Evolutionary conservation across 64 coral and sea anemone species (phyloP).

Genomic region (Porites australiensis): DNA sequence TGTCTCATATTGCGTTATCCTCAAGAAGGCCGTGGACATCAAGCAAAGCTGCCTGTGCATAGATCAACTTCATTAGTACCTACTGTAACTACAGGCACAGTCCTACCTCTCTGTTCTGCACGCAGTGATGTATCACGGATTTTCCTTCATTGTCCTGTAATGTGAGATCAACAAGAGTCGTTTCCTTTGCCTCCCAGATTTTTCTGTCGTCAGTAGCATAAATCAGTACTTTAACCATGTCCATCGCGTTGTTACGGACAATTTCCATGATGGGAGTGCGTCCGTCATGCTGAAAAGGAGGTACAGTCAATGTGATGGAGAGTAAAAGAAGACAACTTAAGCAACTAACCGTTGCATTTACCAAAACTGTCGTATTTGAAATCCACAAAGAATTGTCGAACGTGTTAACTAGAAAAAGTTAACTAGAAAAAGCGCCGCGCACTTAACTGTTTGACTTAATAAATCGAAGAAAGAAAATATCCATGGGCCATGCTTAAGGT

Average conservation of each 20-base stretch:
- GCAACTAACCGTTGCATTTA: neutral
- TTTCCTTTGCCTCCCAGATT: conserved; percentile 63
- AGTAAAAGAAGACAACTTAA: neutral
- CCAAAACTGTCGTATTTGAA: too few species aligned
- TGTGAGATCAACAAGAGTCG: conserved; percentile 66
- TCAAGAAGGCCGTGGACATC: too few species aligned
- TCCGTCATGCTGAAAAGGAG: conserved; percentile 66
- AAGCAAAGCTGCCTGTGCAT: too few species aligned
- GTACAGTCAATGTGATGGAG: neutral
- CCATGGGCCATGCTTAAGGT: too few species aligned
- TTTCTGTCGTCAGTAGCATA: conserved; percentile 76
- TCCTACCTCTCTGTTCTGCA: conserved; percentile 75
- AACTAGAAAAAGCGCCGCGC: too few species aligned
- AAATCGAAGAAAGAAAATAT: too few species aligned
- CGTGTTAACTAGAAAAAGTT: too few species aligned
- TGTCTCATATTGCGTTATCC: too few species aligned
- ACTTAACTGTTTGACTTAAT: too few species aligned
- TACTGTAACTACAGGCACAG: too few species aligned
- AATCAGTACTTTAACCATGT: conserved; percentile 83
- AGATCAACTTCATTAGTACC: too few species aligned
- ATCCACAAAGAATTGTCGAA: too few species aligned
- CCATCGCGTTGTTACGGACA: conserved; percentile 50
- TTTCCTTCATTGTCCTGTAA: conserved; percentile 77
- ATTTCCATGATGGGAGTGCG: conserved; percentile 78
- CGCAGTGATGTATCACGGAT: conserved; percentile 77